Conservation (phyloP, 1,140 invertebrate genomes). For the Nephila pilipes region DNA sequence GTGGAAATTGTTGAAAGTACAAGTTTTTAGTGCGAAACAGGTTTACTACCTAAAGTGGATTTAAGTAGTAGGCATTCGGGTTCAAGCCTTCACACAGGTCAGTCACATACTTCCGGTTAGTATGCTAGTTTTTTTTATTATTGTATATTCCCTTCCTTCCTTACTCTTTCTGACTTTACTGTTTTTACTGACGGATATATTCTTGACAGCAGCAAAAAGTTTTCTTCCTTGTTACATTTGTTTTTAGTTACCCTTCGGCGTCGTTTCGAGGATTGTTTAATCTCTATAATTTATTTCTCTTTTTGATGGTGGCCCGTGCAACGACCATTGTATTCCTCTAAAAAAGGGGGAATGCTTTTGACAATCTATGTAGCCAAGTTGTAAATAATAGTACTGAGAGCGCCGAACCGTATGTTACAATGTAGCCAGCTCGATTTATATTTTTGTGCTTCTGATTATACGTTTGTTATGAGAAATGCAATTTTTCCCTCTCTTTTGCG, state of each 20-base stretch:
- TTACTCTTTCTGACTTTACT: constrained; percentile 10
- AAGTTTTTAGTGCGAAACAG: constrained; percentile 72
- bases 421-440: background rate
- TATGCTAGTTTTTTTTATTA: background rate
- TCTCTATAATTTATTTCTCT: constrained; percentile 53
- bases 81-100: constrained; percentile 64
- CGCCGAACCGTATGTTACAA: constrained; percentile 34
- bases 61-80: constrained; percentile 70
- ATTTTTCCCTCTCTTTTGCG: background rate
- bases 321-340: constrained; percentile 30
- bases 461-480: background rate
- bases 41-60: constrained; percentile 68
- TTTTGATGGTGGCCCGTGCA: background rate
- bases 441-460: constrained; percentile 9
- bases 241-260: constrained; percentile 36
- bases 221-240: constrained; percentile 54
- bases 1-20: constrained; percentile 64
- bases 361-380: background rate
- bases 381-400: constrained; percentile 34
- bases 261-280: constrained; percentile 25
- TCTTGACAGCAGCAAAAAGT: constrained; percentile 24
- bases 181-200: background rate
- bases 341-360: background rate
- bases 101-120: constrained; percentile 75
- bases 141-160: background rate